Conservation (phyloP, 2,797 vertebrate genomes). For the Gephyroberyx darwinii region DNA sequence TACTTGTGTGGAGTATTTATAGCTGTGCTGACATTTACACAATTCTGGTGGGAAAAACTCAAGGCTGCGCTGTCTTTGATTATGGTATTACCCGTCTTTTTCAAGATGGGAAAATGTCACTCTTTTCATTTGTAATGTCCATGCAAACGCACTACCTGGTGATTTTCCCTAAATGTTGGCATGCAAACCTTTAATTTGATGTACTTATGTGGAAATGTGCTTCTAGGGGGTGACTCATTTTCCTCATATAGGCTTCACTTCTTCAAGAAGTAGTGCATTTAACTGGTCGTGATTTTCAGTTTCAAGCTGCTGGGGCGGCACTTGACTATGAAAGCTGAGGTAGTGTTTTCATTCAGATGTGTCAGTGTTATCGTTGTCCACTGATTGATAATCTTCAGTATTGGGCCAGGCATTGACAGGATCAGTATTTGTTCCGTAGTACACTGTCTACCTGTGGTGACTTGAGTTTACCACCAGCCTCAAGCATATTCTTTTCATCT, state of each 20-base stretch:
- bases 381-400: not conserved
- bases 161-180: constrained; percentile 63
- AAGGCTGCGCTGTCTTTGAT: constrained; percentile 65
- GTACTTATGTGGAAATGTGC: constrained; percentile 39
- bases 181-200: constrained; percentile 64
- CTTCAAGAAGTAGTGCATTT: constrained; percentile 22
- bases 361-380: not conserved
- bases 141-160: constrained; percentile 42
- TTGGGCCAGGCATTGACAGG: constrained; percentile 15
- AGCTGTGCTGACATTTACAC: constrained; percentile 73
- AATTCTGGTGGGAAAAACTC: constrained; percentile 55
- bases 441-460: constrained; percentile 4
- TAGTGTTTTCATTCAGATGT: constrained; percentile 2
- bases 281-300: constrained; percentile 21
- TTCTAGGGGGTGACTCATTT: constrained; percentile 52
- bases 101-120: constrained; percentile 44
- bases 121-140: constrained; percentile 59
- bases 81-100: constrained; percentile 57
- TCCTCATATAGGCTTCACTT: constrained; percentile 39
- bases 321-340: not conserved
- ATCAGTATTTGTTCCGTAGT: constrained; percentile 1
- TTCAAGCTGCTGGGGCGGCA: constrained; percentile 17
- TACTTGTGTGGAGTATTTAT: constrained; percentile 75
- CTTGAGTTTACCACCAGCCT: not conserved
- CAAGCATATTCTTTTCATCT: constrained; percentile 25